Base-by-base conservation (phyloP, 2,888 invertebrate species). In the Agonopterix subpropinquella region DNA sequence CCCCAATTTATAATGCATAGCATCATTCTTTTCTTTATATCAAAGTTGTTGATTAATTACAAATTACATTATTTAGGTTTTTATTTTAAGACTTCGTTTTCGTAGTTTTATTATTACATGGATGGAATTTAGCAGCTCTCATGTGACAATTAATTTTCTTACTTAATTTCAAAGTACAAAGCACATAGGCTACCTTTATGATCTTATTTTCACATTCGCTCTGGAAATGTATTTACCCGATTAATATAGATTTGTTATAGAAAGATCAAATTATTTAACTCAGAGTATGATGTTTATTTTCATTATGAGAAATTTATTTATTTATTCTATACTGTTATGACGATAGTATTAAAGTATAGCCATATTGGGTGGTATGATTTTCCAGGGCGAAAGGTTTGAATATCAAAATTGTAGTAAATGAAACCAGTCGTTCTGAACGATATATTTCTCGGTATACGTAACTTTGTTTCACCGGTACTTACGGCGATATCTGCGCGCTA, bases 101-200 rank as follows among this genome's bases (percentile, higher is more conserved):
- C 65, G 57, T 80, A 82, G 75, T 76, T 77, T 78, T 75, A 76
- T 77, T 70, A 63, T 28, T 70, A 63, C 73, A 75, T 62, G 74
- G 73, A 75, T 78, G 62, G 68, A 80, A 74, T 75, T 75, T 76
- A 77, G 80, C 82, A 82, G 77, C 77, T 82, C 72, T 71, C 69
- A 64, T 65, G 64, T 68, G 60, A 66, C 67, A 28, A 65, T 76
- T 68, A 65, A 63, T 70, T 71, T 68, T 65, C 62, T 68, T 66
- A 77, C 80, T 83, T 84, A 79, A 78, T 85, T 83, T 80, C 78
- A 77, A 85, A 86, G 86, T 87, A 87, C 86, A 87, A 87, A 86
- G 75, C 69, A 59, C 64, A 75, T 81, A 80, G 74, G 71, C 76
- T 81, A 80, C 77, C 69, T 70, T 65, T 65, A 65, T 64, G 59